Conservation (phyloP, 2,113 vertebrate genomes). For the Lathamus discolor region DNA sequence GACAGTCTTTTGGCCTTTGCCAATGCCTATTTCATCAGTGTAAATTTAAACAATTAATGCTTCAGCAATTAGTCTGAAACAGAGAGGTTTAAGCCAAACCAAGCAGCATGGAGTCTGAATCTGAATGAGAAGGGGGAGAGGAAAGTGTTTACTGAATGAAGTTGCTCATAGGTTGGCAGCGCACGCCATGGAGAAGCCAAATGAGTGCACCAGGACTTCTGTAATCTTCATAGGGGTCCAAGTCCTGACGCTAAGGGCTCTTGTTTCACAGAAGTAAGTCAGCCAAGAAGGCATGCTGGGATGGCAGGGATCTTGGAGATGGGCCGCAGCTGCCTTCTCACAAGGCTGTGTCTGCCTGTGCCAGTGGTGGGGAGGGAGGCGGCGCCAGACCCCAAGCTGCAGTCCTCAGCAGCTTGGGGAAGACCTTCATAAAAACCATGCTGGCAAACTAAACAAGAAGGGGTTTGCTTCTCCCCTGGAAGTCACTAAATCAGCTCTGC, state of each 20-base stretch:
- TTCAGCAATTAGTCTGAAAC: neutral
- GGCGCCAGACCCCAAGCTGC: too few species aligned
- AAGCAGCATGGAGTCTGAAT: neutral
- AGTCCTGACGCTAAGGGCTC: neutral
- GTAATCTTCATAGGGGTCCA: neutral
- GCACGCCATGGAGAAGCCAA: neutral
- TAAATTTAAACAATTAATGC: neutral
- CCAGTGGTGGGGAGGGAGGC: accelerated
- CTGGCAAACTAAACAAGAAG: neutral
- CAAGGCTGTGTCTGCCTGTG: neutral
- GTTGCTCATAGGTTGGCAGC: neutral
- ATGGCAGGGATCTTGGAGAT: neutral
- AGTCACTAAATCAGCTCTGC: neutral
- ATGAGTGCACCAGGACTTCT: neutral
- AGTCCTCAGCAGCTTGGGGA: neutral
- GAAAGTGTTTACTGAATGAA: neutral
- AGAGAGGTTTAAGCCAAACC: neutral
- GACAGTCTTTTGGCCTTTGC: neutral
- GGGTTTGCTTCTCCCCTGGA: neutral
- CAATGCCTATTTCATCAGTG: neutral
- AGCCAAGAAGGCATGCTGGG: neutral
- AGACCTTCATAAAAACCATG: neutral
- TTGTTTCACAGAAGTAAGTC: neutral
- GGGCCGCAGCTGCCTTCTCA: neutral
- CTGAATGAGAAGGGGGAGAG: neutral